Percentiles rank a stretch among this genome's conserved stretches.
These are phyloP conservation scores for Chaenogobius annularis DNA, from an alignment of 2,113 vertebrate genomes.

Conservation along the genomic window DNA sequence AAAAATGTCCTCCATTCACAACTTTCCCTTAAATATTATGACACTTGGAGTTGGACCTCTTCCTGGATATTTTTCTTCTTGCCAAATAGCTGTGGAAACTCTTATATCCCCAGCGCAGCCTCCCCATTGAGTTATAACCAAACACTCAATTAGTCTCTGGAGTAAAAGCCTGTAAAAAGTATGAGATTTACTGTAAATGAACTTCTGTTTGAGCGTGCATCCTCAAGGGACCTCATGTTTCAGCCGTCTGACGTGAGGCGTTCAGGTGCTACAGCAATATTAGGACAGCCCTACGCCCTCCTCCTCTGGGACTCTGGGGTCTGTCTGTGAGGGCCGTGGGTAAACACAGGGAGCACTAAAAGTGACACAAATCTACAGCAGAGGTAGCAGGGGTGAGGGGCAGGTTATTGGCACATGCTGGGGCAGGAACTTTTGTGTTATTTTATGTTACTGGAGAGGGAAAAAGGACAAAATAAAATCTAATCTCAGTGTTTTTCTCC, in stretches of 20 bases:
- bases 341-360: constrained; percentile 14
- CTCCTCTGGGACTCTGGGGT: constrained; percentile 14
- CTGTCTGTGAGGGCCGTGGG: neutral
- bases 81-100: constrained; percentile 38
- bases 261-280: constrained; percentile 36
- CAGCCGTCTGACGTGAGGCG: constrained; percentile 29
- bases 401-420: constrained; percentile 65
- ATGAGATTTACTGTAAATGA: constrained; percentile 8
- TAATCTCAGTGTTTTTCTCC: neutral
- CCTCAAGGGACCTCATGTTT: constrained; percentile 36
- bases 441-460: constrained; percentile 7
- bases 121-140: constrained; percentile 43
- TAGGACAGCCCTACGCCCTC: constrained; percentile 20
- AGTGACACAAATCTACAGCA: constrained; percentile 20
- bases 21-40: constrained; percentile 48
- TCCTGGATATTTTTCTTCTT: constrained; percentile 58
- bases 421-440: constrained; percentile 59
- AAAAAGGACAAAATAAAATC: neutral
- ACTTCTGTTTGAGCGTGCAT: constrained; percentile 1
- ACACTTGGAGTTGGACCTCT: constrained; percentile 60
- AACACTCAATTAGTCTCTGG: constrained; percentile 45
- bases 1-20: neutral
- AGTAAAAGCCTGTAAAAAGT: constrained; percentile 14
- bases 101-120: constrained; percentile 31
- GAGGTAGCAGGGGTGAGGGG: constrained; percentile 29